Percentiles rank a stretch among this genome's conserved stretches.
Conservation (phyloP, 2,797 vertebrate genomes). For the Argyrosomus regius region DNA sequence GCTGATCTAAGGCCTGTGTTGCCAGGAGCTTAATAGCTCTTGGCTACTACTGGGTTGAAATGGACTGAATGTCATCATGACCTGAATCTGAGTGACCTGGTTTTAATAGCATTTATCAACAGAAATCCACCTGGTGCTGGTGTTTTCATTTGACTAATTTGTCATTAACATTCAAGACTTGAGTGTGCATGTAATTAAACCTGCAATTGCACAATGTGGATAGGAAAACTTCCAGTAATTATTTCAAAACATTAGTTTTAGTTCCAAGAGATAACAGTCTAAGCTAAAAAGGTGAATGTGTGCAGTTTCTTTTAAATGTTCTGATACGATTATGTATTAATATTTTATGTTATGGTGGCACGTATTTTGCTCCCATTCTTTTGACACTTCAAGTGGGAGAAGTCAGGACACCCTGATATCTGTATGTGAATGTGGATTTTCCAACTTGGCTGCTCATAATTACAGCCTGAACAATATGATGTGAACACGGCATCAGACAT, state of each 20-base stretch:
- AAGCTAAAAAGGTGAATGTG: neutral
- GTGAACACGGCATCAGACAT: neutral
- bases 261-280: neutral
- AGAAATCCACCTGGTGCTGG: neutral
- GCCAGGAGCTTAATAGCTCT: no score
- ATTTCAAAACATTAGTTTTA: neutral
- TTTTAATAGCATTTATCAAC: neutral
- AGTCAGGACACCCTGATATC: constrained; percentile 2
- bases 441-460: neutral
- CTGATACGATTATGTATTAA: neutral
- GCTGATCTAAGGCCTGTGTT: neutral
- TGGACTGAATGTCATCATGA: neutral
- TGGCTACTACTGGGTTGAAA: neutral
- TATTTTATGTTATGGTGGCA: neutral
- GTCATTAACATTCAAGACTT: neutral
- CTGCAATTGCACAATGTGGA: no score
- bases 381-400: neutral
- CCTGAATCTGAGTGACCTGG: neutral
- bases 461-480: no score
- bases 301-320: neutral
- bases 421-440: neutral
- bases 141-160: neutral
- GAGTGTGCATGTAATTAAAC: neutral
- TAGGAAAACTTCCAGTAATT: neutral
- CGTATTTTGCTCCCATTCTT: neutral